Percentiles rank a stretch among this genome's conserved stretches.
Evolutionary conservation across 2,113 vertebrate species (phyloP).

Genomic region (Halichoerus grypus): DNA sequence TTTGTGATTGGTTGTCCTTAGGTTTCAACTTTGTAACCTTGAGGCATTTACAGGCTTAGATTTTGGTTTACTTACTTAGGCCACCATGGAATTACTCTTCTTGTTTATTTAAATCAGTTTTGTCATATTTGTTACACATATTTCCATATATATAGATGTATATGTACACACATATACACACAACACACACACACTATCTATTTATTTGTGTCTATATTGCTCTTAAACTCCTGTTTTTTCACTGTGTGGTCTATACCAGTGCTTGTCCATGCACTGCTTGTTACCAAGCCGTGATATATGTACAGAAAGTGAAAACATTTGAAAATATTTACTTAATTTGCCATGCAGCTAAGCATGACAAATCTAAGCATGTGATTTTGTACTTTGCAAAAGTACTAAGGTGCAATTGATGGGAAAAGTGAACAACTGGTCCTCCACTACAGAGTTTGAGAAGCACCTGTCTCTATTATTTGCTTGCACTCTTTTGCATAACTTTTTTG

Average conservation of each 20-base stretch:
- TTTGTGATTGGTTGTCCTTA: background rate
- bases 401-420: no score
- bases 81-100: background rate
- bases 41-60: background rate
- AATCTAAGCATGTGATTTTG: background rate
- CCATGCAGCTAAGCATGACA: background rate
- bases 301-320: background rate
- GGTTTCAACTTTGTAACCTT: background rate
- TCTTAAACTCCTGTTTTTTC: background rate
- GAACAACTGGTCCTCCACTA: background rate
- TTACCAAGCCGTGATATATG: background rate
- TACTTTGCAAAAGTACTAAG: background rate
- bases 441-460: background rate
- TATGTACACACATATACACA: background rate
- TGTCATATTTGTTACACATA: background rate
- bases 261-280: background rate
- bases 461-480: background rate
- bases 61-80: background rate
- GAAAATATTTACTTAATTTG: background rate
- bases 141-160: background rate
- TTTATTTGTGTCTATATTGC: background rate
- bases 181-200: background rate
- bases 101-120: background rate
- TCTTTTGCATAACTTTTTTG: background rate
- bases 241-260: background rate